Percentiles rank a stretch among this genome's conserved stretches.
phyloP scores from a whole-genome alignment of 2,888 invertebrate species.

The Pachymerium ferrugineum region DNA sequence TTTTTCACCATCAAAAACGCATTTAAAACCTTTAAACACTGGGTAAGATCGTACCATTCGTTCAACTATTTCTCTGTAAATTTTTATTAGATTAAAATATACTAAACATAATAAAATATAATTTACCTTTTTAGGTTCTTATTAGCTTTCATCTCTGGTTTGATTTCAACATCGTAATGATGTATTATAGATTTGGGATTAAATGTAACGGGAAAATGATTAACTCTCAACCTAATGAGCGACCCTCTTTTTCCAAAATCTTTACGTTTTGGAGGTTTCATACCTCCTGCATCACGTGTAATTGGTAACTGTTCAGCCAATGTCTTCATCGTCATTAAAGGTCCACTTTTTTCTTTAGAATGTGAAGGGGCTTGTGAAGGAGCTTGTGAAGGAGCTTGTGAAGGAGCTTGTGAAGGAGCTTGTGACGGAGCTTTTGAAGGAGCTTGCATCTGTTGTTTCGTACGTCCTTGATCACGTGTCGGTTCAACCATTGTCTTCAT shows the following conservation, averaged over 20 bases:
- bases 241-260: not conserved
- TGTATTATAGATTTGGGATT: not conserved
- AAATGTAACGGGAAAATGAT: not conserved
- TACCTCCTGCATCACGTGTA: not conserved
- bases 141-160: not conserved
- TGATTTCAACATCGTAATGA: slow-evolving; percentile 4
- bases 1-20: slow-evolving; percentile 29
- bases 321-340: not conserved
- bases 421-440: no score
- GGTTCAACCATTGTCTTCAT: no score
- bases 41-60: not conserved
- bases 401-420: no score
- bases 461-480: no score
- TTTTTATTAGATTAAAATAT: not conserved
- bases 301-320: not conserved
- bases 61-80: not conserved
- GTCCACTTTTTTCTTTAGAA: no score
- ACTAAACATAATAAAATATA: not conserved
- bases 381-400: no score
- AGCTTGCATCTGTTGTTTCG: no score
- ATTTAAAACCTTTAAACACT: not conserved
- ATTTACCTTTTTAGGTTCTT: slow-evolving; percentile 14
- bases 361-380: no score
- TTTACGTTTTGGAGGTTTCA: not conserved
- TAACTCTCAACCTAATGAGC: not conserved